Evolutionary conservation across 2,888 invertebrate genomes (phyloP).

Genomic region (Trachelus troglodyta): DNA sequence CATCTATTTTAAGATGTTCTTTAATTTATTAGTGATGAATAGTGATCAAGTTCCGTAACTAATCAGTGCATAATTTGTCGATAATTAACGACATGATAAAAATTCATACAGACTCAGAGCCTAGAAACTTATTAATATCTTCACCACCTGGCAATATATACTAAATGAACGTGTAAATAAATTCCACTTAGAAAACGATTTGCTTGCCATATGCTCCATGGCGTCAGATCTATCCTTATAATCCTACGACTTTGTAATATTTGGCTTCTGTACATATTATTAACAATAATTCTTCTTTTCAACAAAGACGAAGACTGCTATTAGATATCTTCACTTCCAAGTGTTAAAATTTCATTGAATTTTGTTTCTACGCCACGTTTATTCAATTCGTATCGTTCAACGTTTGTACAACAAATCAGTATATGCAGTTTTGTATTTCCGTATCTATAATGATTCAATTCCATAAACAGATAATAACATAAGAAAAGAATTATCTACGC

Average conservation of each 20-base stretch:
- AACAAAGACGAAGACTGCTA: no score
- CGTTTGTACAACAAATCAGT: no score
- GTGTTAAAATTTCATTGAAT: no score
- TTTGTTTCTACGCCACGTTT: no score
- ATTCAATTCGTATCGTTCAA: no score
- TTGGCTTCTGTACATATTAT: not conserved
- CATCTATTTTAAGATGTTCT: not conserved
- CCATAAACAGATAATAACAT: no score
- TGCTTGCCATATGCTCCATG: not conserved
- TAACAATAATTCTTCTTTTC: not conserved
- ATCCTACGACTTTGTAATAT: not conserved
- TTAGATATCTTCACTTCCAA: no score
- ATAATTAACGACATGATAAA: not conserved
- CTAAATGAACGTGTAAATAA: not conserved
- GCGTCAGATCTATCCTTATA: not conserved
- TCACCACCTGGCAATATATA: not conserved
- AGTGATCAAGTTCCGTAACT: not conserved
- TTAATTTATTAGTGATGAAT: not conserved
- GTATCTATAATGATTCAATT: not conserved
- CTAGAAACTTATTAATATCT: not conserved
- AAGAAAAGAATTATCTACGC: no score
- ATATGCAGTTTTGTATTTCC: not conserved
- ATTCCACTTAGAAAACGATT: not conserved
- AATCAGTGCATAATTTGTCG: not conserved
- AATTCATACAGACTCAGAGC: not conserved